Conservation (phyloP, 2,113 vertebrate species). For the Theropithecus gelada region DNA sequence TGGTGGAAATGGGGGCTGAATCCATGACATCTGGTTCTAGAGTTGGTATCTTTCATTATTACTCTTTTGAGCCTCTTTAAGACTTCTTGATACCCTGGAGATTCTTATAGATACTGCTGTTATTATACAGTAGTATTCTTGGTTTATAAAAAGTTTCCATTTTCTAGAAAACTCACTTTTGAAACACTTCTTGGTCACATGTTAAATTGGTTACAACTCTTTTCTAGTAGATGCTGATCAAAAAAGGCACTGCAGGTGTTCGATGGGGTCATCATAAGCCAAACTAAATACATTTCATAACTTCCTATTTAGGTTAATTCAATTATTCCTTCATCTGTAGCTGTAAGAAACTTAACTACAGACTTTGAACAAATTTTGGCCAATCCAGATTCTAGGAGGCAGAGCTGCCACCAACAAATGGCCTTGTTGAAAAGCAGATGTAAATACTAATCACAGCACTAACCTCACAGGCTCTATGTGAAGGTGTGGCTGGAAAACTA, state of each 20-base stretch:
- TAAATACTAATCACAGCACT: conserved; percentile 45
- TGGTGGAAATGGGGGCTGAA: background rate
- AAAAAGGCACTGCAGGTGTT: conserved; percentile 34
- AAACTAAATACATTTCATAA: conserved; percentile 48
- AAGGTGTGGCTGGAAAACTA: conserved; percentile 50
- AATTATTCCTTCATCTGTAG: conserved; percentile 34
- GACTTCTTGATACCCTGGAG: background rate
- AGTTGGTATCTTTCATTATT: background rate
- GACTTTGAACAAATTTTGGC: conserved; percentile 19
- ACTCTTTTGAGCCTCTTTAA: background rate
- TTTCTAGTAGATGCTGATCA: background rate
- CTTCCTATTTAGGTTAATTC: conserved; percentile 31
- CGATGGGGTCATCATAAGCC: background rate
- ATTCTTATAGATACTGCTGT: background rate
- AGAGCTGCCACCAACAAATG: conserved; percentile 13
- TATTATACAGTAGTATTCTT: background rate
- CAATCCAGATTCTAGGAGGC: conserved; percentile 26
- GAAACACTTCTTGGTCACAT: conserved; percentile 12
- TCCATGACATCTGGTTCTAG: background rate
- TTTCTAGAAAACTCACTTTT: conserved; percentile 48
- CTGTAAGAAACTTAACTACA: conserved; percentile 46
- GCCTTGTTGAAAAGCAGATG: conserved; percentile 43
- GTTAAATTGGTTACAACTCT: background rate
- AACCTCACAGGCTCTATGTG: background rate
- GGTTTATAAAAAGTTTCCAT: conserved; percentile 38